Base-by-base conservation (phyloP, 2,888 invertebrate species). In the Cepaea hortensis region DNA sequence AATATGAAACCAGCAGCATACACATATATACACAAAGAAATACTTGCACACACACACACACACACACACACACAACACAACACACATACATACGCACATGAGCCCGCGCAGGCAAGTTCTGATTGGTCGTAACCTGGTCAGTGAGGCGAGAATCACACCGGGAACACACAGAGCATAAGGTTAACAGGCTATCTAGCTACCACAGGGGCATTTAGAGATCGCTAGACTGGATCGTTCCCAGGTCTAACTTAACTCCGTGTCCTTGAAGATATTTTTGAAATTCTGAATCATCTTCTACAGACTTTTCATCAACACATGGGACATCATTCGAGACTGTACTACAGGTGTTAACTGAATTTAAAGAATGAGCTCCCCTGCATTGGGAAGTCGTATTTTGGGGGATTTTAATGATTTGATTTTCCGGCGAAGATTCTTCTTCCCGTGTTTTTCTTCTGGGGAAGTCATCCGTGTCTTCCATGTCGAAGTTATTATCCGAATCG, bases 221-320 rank as follows among this genome's bases (percentile, higher is more conserved):
- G 87, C 93, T 93, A 23, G 92, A 92, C 85, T 93, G 92, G 20
- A 93, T 91, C 11, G 90, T 89, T 15, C 91, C 91, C 89, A 94
- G 88, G 87, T 94, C 94, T 11, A 94, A 84, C 46, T 92, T 90
- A 0, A 94, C 88, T 0, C 94, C 94, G 62, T 91, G 89, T 48
- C 91, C 90, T 76, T 91, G 87, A 76, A 94, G 88, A 86, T 93
- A 94, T 81, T 91, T 90, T 83, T 92, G 92, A 87, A 94, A 93
- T 81, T 92, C 91, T 7, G 91, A 61, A 87, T 93, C 61, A 68
- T 81, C 86, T 9, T 61, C 70, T 20, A 18, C 68, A 15, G 23
- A 48, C 1, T 50, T 15, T 5, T 23, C 46, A 1, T n/a, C 18
- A n/a, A 18, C 20, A 4, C 48, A 65, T 11, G 76, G 72, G 70